Evolutionary conservation across 2,797 vertebrate species (phyloP), one percentile per base, ranked within the genome.

Genomic region (Percopsis omiscomaycus): DNA sequence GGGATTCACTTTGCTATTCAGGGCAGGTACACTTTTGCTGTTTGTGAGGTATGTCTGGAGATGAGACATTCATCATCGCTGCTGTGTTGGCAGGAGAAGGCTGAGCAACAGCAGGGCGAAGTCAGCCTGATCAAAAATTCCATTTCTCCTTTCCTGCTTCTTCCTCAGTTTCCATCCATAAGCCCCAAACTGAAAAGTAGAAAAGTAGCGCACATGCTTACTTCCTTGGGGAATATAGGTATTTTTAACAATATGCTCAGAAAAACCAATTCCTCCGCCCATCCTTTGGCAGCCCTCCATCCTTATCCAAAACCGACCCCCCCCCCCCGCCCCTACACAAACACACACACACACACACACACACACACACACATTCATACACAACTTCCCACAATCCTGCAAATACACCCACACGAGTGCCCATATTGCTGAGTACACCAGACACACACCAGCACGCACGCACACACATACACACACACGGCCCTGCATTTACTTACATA

Each of bases 31-130:
- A 73, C 66, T 81, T 84, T 86, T 80, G 79, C 80, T 88, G 78
- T 89, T 88, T 89, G 88, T 87, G 88, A 90, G 89, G 84, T 86
- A 85, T 87, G 88, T 82, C 86, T 84, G 68, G 75, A 84, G 81
- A 88, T 85, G 79, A 90, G 87, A 84, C 88, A 91, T 89, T 89
- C 87, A 88, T 89, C 86, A 89, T 84, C 66, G 83, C 75, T 68
- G 78, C 80, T 63, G 79, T 71, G 82, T 79, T 81, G 86, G 81
- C 84, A 83, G 85, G 84, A 87, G 75, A 84, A 66, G 85, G 84
- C 85, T 81, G 84, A 83, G 82, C 83, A 84, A 82, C 86, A 75
- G 83, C 74, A 67, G 78, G 79, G 82, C 80, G 79, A 86, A 88
- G 87, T 84, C 77, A 82, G 84, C 79, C 85, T 83, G 79, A 88